phyloP scores from a whole-genome alignment of 1,140 invertebrate species.

The Drosophila kanapiae region DNA sequence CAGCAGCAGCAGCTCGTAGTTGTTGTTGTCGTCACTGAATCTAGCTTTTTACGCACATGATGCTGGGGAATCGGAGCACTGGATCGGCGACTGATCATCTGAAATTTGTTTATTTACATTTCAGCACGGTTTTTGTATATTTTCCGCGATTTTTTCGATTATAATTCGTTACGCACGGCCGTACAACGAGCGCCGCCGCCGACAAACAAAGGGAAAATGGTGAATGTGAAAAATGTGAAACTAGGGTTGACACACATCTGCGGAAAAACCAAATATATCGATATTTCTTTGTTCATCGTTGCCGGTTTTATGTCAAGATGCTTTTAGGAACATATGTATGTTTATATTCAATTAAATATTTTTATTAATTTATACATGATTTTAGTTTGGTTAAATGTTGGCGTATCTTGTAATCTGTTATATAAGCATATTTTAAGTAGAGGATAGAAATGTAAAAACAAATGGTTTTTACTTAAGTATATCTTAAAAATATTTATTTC shows the following conservation, averaged over 20 bases:
- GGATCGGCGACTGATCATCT: conserved; percentile 43
- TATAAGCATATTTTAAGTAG: background rate
- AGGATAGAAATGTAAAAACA: background rate
- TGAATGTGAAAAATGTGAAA: conserved; percentile 73
- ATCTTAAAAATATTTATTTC: too few species aligned
- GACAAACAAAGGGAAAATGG: conserved; percentile 81
- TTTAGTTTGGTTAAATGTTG: background rate
- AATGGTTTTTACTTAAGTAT: too few species aligned
- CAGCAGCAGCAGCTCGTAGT: conserved; percentile 73
- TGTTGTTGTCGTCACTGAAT: conserved; percentile 64
- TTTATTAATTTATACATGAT: too few species aligned
- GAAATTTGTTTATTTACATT: conserved; percentile 74
- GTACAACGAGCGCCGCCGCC: conserved; percentile 73
- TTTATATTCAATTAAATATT: too few species aligned
- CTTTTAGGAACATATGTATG: background rate
- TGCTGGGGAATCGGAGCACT: conserved; percentile 54
- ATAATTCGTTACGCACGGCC: conserved; percentile 77
- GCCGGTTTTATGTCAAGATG: background rate
- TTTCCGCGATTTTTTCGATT: conserved; percentile 66
- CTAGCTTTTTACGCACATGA: conserved; percentile 72
- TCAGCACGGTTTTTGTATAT: conserved; percentile 51
- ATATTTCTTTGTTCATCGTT: conserved; percentile 4
- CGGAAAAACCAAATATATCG: background rate
- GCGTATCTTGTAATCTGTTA: too few species aligned
- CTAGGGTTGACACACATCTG: conserved; percentile 20